phyloP scores from a whole-genome alignment of 2,888 invertebrate genomes.

The Hipparchia sbordonii region DNA sequence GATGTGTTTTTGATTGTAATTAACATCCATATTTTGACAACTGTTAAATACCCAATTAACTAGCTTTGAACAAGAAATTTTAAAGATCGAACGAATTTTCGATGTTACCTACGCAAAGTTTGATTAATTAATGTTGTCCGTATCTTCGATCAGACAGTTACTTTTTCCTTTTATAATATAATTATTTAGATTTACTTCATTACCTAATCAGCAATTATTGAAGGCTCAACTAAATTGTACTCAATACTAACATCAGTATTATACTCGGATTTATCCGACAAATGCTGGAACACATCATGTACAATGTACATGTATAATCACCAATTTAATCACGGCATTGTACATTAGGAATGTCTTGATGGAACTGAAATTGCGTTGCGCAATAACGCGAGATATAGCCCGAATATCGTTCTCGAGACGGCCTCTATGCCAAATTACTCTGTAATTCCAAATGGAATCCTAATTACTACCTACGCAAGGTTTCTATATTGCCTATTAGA shows the following conservation, averaged over 20 bases:
- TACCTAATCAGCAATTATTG: too few relatives aligned
- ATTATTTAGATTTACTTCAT: too few relatives aligned
- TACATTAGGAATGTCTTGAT: conserved; percentile 38
- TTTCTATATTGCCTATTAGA: conserved; percentile 19
- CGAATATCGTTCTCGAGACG: conserved; percentile 41
- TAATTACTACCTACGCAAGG: conserved; percentile 32
- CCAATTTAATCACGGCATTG: conserved; percentile 30
- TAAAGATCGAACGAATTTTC: too few relatives aligned
- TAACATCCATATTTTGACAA: too few relatives aligned
- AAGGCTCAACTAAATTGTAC: neutral
- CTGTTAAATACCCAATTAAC: too few relatives aligned
- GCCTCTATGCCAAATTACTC: conserved; percentile 46
- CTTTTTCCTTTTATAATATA: too few relatives aligned
- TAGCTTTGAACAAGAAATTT: too few relatives aligned
- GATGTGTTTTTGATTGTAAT: too few relatives aligned
- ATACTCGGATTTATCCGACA: neutral
- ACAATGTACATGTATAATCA: conserved; percentile 5
- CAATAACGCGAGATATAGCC: conserved; percentile 35
- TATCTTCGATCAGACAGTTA: too few relatives aligned
- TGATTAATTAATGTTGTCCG: too few relatives aligned
- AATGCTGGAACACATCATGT: conserved; percentile 3
- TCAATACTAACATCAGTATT: neutral
- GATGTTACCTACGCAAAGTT: too few relatives aligned
- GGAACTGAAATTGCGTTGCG: conserved; percentile 33
- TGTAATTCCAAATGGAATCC: conserved; percentile 44